A percentile compares a stretch with the other conserved stretches of the same genome.
phyloP scores from a whole-genome alignment of 2,797 vertebrate genomes.

The Enteromius viviparus region DNA sequence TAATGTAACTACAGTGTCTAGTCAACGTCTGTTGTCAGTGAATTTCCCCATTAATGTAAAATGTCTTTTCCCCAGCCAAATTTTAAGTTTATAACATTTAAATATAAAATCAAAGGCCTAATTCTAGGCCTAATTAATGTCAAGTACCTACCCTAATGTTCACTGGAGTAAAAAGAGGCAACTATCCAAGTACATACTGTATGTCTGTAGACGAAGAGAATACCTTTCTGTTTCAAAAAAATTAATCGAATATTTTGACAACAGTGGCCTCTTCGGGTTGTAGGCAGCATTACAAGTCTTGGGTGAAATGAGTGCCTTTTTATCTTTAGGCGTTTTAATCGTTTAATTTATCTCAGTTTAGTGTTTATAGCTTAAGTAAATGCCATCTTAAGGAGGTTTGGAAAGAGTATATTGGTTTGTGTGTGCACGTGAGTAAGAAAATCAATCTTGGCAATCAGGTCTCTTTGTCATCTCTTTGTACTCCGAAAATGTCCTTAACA shows the following conservation, averaged over 20 bases:
- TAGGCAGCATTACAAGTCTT: neutral
- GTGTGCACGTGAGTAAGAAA: neutral
- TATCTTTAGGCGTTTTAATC: neutral
- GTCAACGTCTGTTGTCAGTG: neutral
- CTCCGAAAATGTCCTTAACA: neutral
- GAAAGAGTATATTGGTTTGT: neutral
- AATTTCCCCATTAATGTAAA: neutral
- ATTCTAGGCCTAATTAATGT: neutral
- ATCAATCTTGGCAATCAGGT: neutral
- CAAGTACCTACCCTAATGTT: neutral
- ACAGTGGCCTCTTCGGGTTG: slow-evolving; percentile 15
- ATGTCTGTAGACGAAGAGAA: neutral
- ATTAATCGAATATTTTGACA: neutral
- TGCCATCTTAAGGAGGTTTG: neutral
- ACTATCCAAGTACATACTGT: neutral
- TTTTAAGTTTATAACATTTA: neutral
- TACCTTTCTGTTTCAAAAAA: neutral
- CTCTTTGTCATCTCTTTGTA: neutral
- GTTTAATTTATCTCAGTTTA: neutral
- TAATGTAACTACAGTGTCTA: neutral
- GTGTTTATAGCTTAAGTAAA: neutral
- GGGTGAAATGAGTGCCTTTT: neutral
- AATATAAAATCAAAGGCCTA: neutral
- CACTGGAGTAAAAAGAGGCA: neutral
- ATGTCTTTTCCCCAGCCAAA: neutral